Conservation (phyloP, 2,888 invertebrate genomes). For the Clostera curtula region DNA sequence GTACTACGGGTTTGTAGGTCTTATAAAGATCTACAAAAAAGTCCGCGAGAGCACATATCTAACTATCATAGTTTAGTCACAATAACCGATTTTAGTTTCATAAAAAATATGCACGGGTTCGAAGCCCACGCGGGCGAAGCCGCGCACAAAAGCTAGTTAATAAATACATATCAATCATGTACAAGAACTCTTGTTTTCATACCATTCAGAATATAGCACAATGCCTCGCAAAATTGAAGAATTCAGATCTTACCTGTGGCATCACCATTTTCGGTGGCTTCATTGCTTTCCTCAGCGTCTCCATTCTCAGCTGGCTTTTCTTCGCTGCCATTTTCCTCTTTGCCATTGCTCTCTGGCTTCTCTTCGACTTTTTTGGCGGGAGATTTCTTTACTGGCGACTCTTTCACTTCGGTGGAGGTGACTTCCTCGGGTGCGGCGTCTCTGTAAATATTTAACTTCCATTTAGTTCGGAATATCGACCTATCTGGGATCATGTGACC, state of each 20-base stretch:
- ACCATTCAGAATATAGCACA: no score
- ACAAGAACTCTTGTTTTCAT: no score
- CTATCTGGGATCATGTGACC: no score
- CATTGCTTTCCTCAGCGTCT: constrained; percentile 63
- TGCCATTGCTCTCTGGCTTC: constrained; percentile 63
- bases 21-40: no score
- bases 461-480: constrained; percentile 8
- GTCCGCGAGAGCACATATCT: no score
- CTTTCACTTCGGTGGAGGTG: constrained; percentile 63
- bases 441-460: constrained; percentile 37
- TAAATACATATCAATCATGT: no score
- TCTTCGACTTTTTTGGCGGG: constrained; percentile 66
- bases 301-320: constrained; percentile 59
- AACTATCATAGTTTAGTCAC: no score
- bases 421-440: constrained; percentile 65
- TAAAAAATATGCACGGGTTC: no score
- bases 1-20: no score
- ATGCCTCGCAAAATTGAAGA: not conserved
- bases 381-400: constrained; percentile 69
- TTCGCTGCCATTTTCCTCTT: constrained; percentile 59
- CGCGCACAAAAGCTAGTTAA: no score
- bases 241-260: constrained; percentile 40
- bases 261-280: constrained; percentile 64
- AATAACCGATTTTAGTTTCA: no score
- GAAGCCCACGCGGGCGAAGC: no score